Percentiles rank a stretch among this genome's conserved stretches.
Conservation (phyloP, 2,113 vertebrate species). For the Cryptomyrus ogoouensis region DNA sequence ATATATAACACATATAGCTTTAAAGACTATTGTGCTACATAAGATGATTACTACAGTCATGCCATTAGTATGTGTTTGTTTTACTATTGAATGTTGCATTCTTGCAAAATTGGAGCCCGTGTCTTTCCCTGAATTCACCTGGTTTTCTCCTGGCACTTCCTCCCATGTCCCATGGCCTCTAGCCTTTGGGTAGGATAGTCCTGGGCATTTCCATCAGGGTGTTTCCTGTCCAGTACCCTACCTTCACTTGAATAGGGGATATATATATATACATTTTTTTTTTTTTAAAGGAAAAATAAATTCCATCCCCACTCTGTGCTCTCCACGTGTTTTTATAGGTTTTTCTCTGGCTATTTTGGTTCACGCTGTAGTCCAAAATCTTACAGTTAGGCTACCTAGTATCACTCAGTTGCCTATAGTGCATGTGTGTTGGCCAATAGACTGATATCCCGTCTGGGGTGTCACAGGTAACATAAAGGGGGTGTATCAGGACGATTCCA, state of each 20-base stretch:
- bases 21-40: neutral
- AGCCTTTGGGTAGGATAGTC: neutral
- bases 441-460: neutral
- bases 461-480: neutral
- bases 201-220: neutral
- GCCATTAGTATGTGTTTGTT: neutral
- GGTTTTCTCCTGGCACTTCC: neutral
- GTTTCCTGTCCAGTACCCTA: neutral
- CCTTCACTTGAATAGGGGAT: neutral
- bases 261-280: too few species aligned
- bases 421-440: neutral
- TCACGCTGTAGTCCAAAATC: neutral
- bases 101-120: neutral
- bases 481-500: neutral
- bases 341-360: neutral
- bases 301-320: neutral
- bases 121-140: neutral
- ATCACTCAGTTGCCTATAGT: neutral
- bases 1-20: neutral
- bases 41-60: neutral
- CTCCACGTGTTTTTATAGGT: neutral
- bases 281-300: neutral
- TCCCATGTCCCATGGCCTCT: neutral
- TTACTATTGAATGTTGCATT: neutral
- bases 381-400: neutral